Evolutionary conservation across 1,140 invertebrate genomes (phyloP), one percentile per base, ranked within the genome.

Genomic region (Philotrypesis tridentata): DNA sequence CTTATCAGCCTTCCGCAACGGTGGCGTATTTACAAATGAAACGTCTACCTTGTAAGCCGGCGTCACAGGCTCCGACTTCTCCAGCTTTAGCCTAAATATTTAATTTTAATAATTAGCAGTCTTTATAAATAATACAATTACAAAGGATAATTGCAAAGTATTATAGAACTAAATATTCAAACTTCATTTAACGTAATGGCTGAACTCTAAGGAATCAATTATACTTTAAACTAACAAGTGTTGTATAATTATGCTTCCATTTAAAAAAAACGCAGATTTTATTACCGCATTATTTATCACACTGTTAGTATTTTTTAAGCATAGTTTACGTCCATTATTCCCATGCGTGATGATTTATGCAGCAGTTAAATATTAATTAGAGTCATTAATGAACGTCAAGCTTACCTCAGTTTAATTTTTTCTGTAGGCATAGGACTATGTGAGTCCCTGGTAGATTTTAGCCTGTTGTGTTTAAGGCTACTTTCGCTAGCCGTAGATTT

Each of bases 11-110:
- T 93, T 93, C 31, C 91, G 89, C 76, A 89, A 83, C 0, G 93
- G 90, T 77, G 91, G 92, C 25, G 92, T 92, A 85, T 94, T 94
- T 1, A 94, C 93, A 87, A 95, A 96, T 61, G 95, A 95, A 8
- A 96, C 94, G 87, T 97, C 96, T 17, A 96, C 95, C 90, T 96
- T 96, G 88, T 97, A 96, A 1, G 95, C 94, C 0, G 95, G 93
- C 73, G 93, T 94, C 1, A 95, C 93, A 1, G 96, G 95, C 87
- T 97, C 96, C 27, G 94, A 95, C 87, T 96, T 96, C 84, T 97
- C 96, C 63, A 97, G 89, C 86, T 97, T 97, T 6, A 97, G 33
- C 55, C 85, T 85, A 31, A 2, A 80, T n/a, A 61, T 63, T 6
- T n/a, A 21, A 31, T 8, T 37, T 33, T 29, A 68, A 33, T 71